Base-by-base conservation (phyloP, 2,797 vertebrate species). In the Passerculus sandwichensis region DNA sequence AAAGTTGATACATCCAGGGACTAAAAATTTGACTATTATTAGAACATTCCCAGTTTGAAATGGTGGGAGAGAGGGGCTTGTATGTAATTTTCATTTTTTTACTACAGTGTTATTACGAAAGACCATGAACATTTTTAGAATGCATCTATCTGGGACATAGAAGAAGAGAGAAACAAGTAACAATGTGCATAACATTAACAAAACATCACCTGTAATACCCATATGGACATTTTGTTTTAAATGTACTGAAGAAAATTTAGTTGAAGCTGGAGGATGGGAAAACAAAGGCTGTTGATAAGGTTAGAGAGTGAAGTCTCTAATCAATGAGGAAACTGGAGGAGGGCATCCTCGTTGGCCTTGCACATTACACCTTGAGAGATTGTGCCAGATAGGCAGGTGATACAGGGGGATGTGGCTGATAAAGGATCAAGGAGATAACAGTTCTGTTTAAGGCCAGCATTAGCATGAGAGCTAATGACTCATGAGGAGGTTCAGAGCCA, bases 131-230 rank as follows among this genome's bases (percentile, higher is more conserved):
- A 42, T 7, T 54, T 81, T 75, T 51, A 51, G 27, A 75, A 23
- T 19, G 7, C 10, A 15, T 36, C 51, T 70, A 5, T 53, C 29
- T 21, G 15, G 32, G 42, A 50, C 13, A 6, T 10, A 21, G 76
- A 65, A 51, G 22, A 64, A 74, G 40, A 73, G 57, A 48, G 26
- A 73, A 74, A 44, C 5, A 60, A 93, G 50, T 22, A 77, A 13
- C 26, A 65, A 8, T 16, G 30, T 67, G 44, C 4, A 4, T 9
- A 61, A 21, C 20, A 42, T 75, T 61, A 66, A 27, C 3, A 27
- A 60, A 71, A 29, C 1, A 12, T 57, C 0, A 0, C 17, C 30
- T 62, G 16, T 32, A 44, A 44, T 59, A 32, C 22, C 44, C 7
- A 2, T 13, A 27, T 10, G n/a, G n/a, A 30, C 1, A 1, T 64